Conservation (phyloP, 2,797 vertebrate genomes). For the Falco biarmicus region DNA sequence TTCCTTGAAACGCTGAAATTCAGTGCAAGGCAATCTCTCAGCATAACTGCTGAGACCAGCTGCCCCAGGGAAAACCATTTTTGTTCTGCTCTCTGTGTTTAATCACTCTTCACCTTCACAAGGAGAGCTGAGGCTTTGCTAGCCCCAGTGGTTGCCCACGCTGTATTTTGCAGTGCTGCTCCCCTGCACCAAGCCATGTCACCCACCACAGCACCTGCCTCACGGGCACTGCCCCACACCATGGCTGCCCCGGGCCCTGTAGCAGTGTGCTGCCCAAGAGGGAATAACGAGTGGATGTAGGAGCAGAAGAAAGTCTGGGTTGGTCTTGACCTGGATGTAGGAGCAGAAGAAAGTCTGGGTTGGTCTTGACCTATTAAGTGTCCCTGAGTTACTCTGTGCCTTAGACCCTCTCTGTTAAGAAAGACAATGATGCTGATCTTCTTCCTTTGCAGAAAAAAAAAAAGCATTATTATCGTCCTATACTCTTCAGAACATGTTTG, state of each 20-base stretch:
- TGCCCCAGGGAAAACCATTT: not conserved
- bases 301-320: not conserved
- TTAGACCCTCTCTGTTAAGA: not conserved
- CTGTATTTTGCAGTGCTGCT: not conserved
- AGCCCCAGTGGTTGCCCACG: not conserved
- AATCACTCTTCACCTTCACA: not conserved
- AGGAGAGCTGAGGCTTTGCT: not conserved
- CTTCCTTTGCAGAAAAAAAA: not conserved
- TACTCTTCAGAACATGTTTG: not conserved
- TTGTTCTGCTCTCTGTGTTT: not conserved
- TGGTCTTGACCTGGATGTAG: not conserved
- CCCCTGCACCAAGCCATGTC: fast-evolving
- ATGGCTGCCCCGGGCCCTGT: too few relatives aligned
- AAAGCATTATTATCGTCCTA: not conserved
- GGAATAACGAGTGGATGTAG: not conserved
- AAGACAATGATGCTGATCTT: not conserved
- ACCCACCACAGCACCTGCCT: not conserved
- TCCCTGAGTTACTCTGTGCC: not conserved
- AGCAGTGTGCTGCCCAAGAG: not conserved
- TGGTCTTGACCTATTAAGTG: not conserved
- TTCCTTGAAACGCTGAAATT: not conserved
- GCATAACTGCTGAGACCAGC: not conserved
- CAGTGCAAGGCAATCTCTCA: not conserved
- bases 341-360: not conserved
- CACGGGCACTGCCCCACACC: fast-evolving